These are phyloP conservation scores for Zaprionus gabonicus DNA, from an alignment of 1,140 invertebrate genomes.

Conservation along the genomic window DNA sequence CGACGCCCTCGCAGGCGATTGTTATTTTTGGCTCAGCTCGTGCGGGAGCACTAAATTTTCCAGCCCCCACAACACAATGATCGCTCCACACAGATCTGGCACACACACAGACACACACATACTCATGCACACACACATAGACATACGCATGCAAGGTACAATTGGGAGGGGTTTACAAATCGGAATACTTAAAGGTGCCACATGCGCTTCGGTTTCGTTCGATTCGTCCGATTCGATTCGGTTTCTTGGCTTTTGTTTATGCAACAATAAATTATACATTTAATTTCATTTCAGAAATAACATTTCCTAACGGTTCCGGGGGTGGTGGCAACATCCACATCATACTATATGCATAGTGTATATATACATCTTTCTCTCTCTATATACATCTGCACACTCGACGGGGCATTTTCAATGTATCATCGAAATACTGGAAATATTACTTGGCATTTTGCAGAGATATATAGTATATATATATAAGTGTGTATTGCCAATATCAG, in stretches of 20 bases:
- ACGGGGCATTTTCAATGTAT: background rate
- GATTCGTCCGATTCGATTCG: constrained; percentile 60
- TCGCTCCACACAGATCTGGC: constrained; percentile 32
- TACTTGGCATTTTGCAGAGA: background rate
- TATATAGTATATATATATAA: constrained; percentile 9
- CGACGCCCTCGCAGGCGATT: constrained; percentile 31
- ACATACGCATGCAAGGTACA: background rate
- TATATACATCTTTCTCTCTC: background rate
- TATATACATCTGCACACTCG: background rate
- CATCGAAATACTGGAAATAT: constrained; percentile 9
- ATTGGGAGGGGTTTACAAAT: constrained; percentile 13
- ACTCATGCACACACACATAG: background rate
- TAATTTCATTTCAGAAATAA: constrained; percentile 76
- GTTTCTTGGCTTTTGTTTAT: constrained; percentile 78
- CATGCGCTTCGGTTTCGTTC: constrained; percentile 63
- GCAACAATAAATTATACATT: constrained; percentile 82
- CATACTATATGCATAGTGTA: background rate
- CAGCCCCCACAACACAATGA: constrained; percentile 56
- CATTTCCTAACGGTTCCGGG: constrained; percentile 39
- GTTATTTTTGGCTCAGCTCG: constrained; percentile 70
- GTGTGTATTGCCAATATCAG: background rate
- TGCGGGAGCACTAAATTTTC: constrained; percentile 61
- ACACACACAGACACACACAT: background rate
- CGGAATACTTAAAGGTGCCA: constrained; percentile 78
- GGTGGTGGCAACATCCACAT: constrained; percentile 27